Percentiles rank a stretch among this genome's conserved stretches.
Conservation (phyloP, 2,113 vertebrate genomes). For the Gallinago paraguaiae region DNA sequence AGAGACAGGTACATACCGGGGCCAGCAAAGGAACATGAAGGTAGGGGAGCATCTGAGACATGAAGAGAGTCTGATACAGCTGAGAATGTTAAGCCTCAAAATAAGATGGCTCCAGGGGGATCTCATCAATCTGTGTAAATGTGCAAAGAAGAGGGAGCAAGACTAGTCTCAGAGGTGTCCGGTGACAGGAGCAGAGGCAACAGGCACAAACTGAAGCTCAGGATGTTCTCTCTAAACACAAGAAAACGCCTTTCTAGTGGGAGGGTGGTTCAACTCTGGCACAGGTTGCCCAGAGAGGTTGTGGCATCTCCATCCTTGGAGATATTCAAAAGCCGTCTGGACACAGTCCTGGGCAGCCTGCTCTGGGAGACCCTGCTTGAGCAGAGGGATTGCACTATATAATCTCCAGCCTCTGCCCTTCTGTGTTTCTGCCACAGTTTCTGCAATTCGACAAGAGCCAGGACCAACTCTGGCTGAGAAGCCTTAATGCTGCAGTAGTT, state of each 20-base stretch:
- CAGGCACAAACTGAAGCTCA: not conserved
- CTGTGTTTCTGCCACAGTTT: not conserved
- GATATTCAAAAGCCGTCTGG: not conserved
- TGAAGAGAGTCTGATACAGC: not conserved
- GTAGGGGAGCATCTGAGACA: not conserved
- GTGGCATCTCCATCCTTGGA: not conserved
- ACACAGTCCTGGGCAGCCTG: not conserved
- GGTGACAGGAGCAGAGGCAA: not conserved
- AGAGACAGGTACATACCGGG: not conserved
- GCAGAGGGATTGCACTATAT: not conserved
- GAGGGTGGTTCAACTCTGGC: not conserved
- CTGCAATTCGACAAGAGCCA: not conserved
- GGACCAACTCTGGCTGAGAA: not conserved
- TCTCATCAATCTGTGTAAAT: not conserved
- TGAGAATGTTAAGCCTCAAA: not conserved
- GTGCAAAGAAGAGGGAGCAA: not conserved
- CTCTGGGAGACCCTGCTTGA: not conserved
- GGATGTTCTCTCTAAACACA: not conserved
- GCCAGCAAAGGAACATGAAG: not conserved
- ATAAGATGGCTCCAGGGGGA: not conserved
- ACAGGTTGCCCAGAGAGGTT: not conserved
- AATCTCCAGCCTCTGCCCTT: not conserved
- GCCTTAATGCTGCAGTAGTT: not conserved
- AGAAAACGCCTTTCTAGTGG: not conserved
- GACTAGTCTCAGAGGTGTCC: not conserved